A percentile compares a stretch with the other conserved stretches of the same genome.
These are phyloP conservation scores for Alitta virens DNA, from an alignment of 2,888 invertebrate species.

Conservation along the genomic window DNA sequence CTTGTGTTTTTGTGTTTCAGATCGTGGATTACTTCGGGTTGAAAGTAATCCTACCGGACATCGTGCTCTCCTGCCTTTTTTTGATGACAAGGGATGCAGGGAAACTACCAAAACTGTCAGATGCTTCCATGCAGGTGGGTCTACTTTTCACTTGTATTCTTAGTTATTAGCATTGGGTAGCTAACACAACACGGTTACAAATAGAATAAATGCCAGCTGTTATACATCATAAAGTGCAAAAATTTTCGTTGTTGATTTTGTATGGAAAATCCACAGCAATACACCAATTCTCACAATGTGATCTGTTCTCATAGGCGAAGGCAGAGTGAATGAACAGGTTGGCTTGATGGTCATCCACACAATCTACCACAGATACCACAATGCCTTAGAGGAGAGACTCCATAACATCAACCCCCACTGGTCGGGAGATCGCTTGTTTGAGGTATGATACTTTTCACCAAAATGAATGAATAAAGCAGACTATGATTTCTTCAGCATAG, in stretches of 20 bases:
- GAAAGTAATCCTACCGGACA: not conserved
- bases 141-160: too few species aligned
- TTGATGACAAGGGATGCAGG: constrained; percentile 15
- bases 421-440: constrained; percentile 67
- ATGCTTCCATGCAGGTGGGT: constrained; percentile 23
- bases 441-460: too few species aligned
- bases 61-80: constrained; percentile 12
- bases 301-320: constrained; percentile 65
- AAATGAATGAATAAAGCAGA: too few species aligned
- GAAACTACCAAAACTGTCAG: constrained; percentile 13
- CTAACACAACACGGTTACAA: too few species aligned
- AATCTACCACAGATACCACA: constrained; percentile 83
- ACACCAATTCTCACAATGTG: too few species aligned
- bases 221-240: too few species aligned
- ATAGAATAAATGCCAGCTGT: too few species aligned
- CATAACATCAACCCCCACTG: constrained; percentile 70
- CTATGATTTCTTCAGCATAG: too few species aligned
- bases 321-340: constrained; percentile 81
- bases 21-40: too few species aligned
- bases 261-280: not conserved
- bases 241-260: not conserved
- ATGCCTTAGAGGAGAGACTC: constrained; percentile 68
- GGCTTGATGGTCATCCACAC: constrained; percentile 82
- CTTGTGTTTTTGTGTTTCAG: too few species aligned
- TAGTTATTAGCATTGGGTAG: too few species aligned